Conservation (phyloP, 2,113 vertebrate genomes). For the Podarcis raffonei region DNA sequence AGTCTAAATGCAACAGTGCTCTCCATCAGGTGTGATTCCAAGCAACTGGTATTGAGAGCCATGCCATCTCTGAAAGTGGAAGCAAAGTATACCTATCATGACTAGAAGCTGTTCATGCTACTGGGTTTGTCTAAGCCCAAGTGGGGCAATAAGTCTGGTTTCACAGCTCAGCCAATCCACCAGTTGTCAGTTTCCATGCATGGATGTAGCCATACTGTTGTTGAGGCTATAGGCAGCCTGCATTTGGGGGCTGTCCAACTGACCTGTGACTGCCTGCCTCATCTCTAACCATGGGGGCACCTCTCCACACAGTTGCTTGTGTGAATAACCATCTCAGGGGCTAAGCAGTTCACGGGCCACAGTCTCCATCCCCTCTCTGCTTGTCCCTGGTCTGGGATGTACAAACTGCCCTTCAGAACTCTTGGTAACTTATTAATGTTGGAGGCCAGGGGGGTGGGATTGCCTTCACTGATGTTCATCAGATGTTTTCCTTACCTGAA, state of each 20-base stretch:
- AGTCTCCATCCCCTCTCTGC: background rate
- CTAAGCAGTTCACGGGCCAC: background rate
- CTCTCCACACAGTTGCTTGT: too few relatives aligned
- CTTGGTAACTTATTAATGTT: background rate
- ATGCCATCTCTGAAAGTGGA: too few relatives aligned
- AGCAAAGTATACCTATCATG: too few relatives aligned
- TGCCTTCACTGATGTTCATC: background rate
- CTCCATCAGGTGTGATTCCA: too few relatives aligned
- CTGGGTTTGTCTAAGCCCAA: background rate
- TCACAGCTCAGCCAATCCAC: background rate
- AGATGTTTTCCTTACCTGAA: background rate
- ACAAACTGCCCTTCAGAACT: background rate
- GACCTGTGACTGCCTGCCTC: too few relatives aligned
- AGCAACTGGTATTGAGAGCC: too few relatives aligned
- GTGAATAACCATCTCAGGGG: too few relatives aligned
- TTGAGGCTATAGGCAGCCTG: background rate
- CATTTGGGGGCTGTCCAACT: too few relatives aligned
- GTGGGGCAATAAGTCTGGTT: background rate
- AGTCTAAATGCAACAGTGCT: too few relatives aligned
- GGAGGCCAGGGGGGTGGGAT: background rate
- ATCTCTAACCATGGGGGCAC: too few relatives aligned
- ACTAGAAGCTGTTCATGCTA: too few relatives aligned
- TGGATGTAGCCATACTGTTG: background rate
- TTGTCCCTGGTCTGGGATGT: background rate
- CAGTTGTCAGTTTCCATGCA: background rate